Percentiles rank a stretch among this genome's conserved stretches.
phyloP scores from a whole-genome alignment of 1,140 invertebrate species.

The Limonius californicus region DNA sequence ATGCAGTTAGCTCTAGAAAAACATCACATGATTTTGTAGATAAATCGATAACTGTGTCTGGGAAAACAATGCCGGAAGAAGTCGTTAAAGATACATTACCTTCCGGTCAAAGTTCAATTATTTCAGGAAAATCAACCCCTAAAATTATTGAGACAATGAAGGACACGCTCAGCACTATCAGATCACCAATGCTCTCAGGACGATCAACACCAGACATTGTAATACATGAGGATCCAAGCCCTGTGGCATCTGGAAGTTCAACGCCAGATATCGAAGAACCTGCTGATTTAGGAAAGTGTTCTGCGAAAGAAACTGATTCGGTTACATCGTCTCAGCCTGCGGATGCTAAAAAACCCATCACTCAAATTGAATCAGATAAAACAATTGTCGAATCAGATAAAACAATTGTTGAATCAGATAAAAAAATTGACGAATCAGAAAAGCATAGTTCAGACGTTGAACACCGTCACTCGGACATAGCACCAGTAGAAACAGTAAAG shows the following conservation, averaged over 20 bases:
- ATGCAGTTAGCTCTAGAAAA: not conserved
- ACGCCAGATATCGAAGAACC: not conserved
- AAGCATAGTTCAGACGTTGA: not conserved
- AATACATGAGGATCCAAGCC: not conserved
- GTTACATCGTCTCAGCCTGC: too few relatives aligned
- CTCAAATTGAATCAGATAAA: not conserved
- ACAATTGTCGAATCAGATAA: slow-evolving; percentile 18
- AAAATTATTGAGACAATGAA: slow-evolving; percentile 16
- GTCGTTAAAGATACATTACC: too few relatives aligned
- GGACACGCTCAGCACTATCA: not conserved
- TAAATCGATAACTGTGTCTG: too few relatives aligned
- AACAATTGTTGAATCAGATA: slow-evolving; percentile 5
- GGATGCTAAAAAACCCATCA: not conserved
- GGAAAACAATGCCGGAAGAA: too few relatives aligned
- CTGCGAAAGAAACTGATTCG: slow-evolving; percentile 1
- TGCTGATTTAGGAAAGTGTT: not conserved
- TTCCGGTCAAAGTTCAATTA: not conserved
- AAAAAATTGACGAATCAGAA: not conserved
- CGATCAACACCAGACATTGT: not conserved
- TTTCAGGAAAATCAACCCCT: slow-evolving; percentile 16
- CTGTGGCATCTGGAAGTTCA: not conserved
- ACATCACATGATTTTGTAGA: not conserved
- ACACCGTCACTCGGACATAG: too few relatives aligned
- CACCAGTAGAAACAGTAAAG: too few relatives aligned
- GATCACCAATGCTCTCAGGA: not conserved